Evolutionary conservation across 1,140 invertebrate genomes (phyloP).

Genomic region (Lerema accius): DNA sequence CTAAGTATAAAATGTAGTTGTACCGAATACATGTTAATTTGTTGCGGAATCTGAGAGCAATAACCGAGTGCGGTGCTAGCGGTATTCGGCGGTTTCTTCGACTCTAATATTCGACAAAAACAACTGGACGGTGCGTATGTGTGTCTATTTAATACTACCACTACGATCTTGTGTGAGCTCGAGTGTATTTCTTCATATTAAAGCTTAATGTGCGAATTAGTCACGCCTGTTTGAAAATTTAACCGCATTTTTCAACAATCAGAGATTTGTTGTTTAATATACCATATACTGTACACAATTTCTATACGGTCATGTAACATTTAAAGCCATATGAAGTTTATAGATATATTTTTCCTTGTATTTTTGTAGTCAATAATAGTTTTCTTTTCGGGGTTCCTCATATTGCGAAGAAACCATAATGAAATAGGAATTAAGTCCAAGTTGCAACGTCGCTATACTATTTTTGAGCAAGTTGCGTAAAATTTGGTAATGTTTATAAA

Average conservation of each 20-base stretch:
- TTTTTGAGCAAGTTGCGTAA: too few species aligned
- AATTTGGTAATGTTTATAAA: too few species aligned
- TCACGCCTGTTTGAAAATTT: constrained; percentile 55
- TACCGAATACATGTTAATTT: constrained; percentile 82
- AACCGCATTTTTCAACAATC: constrained; percentile 13
- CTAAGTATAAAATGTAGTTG: constrained; percentile 77
- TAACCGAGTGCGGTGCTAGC: constrained; percentile 77
- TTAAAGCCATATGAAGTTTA: too few species aligned
- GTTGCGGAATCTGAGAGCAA: constrained; percentile 82
- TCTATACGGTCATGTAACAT: too few species aligned
- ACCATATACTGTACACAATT: too few species aligned
- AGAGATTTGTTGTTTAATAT: neutral
- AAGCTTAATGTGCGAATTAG: constrained; percentile 67
- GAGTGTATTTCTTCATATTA: constrained; percentile 64
- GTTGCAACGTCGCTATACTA: too few species aligned
- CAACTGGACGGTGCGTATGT: constrained; percentile 51
- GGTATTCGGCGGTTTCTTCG: constrained; percentile 79
- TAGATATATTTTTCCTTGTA: too few species aligned
- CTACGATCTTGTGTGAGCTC: constrained; percentile 46
- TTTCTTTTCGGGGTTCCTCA: too few species aligned
- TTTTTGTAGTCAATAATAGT: too few species aligned
- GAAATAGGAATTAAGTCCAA: too few species aligned
- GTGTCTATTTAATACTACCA: constrained; percentile 45
- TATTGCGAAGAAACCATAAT: too few species aligned
- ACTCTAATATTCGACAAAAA: constrained; percentile 78